Conservation (phyloP, 2,797 vertebrate species). For the Champsocephalus esox region DNA sequence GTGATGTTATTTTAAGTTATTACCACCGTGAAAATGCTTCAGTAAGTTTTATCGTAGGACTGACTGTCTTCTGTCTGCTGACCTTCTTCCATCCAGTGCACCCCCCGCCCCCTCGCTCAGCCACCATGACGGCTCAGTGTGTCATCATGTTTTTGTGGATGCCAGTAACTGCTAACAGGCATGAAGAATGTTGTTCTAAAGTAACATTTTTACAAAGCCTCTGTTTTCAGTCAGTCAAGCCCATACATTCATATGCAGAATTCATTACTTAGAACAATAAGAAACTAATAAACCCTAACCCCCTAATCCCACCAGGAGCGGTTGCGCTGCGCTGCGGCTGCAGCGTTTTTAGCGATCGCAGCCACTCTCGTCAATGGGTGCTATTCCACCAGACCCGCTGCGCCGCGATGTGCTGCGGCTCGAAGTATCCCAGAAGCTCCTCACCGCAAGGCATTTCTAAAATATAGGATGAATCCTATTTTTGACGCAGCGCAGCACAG, state of each 20-base stretch:
- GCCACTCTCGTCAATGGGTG: no score
- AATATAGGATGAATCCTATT: no score
- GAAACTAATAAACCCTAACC: not conserved
- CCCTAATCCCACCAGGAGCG: no score
- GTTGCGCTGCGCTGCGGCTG: no score
- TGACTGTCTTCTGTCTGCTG: not conserved
- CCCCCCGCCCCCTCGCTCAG: no score
- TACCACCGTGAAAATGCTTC: constrained; percentile 4
- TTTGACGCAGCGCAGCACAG: no score
- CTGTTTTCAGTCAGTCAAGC: not conserved
- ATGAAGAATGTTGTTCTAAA: not conserved
- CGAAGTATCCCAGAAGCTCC: no score
- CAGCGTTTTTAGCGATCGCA: no score
- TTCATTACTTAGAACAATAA: constrained; percentile 7
- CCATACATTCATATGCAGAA: not conserved
- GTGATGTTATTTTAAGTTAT: not conserved
- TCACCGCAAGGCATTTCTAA: no score
- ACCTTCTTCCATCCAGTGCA: not conserved
- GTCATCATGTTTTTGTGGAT: constrained; percentile 20
- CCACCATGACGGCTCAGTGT: not conserved
- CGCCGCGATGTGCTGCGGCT: no score
- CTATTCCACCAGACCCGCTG: no score
- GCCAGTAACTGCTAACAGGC: constrained; percentile 11
- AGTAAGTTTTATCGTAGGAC: not conserved
- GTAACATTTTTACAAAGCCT: not conserved